Conservation (phyloP, 2,888 invertebrate genomes). For the Euspilapteryx auroguttella region DNA sequence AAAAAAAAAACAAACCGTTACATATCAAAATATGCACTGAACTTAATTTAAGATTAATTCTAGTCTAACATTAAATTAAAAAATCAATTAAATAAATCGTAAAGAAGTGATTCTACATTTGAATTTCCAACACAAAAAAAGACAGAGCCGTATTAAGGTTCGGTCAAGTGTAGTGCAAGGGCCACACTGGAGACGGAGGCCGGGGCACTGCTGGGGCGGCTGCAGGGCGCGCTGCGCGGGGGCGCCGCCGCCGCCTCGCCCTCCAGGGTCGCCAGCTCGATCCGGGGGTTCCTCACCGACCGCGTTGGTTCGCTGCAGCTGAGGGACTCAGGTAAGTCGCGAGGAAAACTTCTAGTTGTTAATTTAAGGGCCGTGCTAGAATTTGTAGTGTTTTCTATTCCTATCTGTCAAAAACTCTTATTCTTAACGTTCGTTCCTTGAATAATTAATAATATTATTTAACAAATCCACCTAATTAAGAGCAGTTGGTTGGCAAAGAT, state of each 20-base stretch:
- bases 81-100: too few relatives aligned
- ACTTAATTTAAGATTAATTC: constrained; percentile 12
- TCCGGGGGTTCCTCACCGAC: constrained; percentile 71
- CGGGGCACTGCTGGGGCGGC: constrained; percentile 65
- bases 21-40: constrained; percentile 57
- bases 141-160: too few relatives aligned
- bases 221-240: constrained; percentile 69
- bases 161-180: too few relatives aligned
- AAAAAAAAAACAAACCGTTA: constrained; percentile 18
- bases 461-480: too few relatives aligned
- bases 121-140: constrained; percentile 1
- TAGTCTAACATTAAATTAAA: constrained; percentile 4
- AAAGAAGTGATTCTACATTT: constrained; percentile 8
- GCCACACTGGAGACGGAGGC: constrained; percentile 44
- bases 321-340: constrained; percentile 72
- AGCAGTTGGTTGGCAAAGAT: too few relatives aligned
- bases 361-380: too few relatives aligned
- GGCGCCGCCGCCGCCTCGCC: constrained; percentile 71
- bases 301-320: constrained; percentile 69
- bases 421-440: too few relatives aligned
- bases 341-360: too few relatives aligned
- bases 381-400: too few relatives aligned
- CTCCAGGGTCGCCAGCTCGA: constrained; percentile 72
- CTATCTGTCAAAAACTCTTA: too few relatives aligned
- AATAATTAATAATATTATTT: too few relatives aligned